A percentile compares a stretch with the other conserved stretches of the same genome.
phyloP scores from a whole-genome alignment of 2,888 invertebrate species.

The Callyntrura guangdongensis region DNA sequence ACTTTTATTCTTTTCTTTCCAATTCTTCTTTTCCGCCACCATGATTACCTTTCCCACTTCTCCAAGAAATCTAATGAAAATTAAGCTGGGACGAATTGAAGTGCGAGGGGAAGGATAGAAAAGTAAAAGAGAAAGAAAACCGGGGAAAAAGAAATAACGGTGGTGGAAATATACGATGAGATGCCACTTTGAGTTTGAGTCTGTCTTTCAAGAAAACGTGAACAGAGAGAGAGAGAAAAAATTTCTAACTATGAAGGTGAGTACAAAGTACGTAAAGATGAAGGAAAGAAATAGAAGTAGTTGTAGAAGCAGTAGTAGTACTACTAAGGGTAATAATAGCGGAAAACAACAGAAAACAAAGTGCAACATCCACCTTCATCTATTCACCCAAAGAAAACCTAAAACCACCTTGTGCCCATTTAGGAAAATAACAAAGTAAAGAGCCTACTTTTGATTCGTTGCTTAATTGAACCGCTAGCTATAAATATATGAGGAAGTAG shows the following conservation, averaged over 20 bases:
- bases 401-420: constrained; percentile 16
- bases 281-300: background rate
- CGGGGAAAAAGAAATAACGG: constrained; percentile 8
- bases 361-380: constrained; percentile 21
- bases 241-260: background rate
- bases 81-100: constrained; percentile 53
- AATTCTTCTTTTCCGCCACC: constrained; percentile 20
- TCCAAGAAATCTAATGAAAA: constrained; percentile 61
- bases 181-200: constrained; percentile 57
- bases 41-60: constrained; percentile 60
- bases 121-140: background rate
- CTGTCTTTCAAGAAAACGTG: constrained; percentile 19
- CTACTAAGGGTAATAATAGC: background rate
- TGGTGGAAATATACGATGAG: constrained; percentile 31
- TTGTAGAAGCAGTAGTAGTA: constrained; percentile 10
- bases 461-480: constrained; percentile 59
- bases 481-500: constrained; percentile 40
- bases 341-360: background rate
- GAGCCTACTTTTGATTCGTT: constrained; percentile 58
- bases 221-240: background rate
- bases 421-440: background rate
- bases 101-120: background rate
- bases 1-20: constrained; percentile 2
- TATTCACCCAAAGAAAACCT: constrained; percentile 22
- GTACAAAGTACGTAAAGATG: constrained; percentile 35